A percentile compares a stretch with the other conserved stretches of the same genome.
Conservation (phyloP, 2,797 vertebrate genomes). For the Myotis vivesi region DNA sequence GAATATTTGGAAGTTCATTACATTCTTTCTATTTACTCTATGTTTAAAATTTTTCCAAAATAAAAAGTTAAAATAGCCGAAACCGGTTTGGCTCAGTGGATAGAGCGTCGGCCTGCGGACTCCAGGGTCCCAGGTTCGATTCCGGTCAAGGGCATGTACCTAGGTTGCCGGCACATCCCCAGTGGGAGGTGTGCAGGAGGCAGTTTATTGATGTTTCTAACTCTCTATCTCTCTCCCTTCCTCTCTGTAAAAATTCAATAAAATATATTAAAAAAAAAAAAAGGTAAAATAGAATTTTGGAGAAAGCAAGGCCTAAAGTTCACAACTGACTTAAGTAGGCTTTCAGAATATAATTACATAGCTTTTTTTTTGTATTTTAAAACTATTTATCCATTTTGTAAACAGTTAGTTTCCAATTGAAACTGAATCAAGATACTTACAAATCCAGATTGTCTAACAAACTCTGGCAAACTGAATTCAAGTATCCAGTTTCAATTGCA, state of each 20-base stretch:
- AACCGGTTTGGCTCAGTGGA: too few species aligned
- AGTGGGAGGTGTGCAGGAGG: too few species aligned
- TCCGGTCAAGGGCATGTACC: too few species aligned
- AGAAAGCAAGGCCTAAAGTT: neutral
- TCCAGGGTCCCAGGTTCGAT: too few species aligned
- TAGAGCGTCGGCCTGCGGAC: too few species aligned
- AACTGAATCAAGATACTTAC: slow-evolving; percentile 86
- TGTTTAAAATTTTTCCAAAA: neutral
- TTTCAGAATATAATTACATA: slow-evolving; percentile 37
- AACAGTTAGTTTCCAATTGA: slow-evolving; percentile 38
- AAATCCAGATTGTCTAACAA: slow-evolving; percentile 94
- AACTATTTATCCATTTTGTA: slow-evolving; percentile 40
- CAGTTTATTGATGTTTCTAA: too few species aligned
- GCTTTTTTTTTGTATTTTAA: neutral
- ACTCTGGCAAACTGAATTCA: slow-evolving; percentile 93
- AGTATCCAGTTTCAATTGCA: slow-evolving; percentile 95
- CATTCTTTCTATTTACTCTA: neutral
- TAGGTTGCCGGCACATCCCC: too few species aligned
- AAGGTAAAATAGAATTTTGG: slow-evolving; percentile 10
- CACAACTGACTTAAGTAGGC: neutral
- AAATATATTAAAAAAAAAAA: slow-evolving; percentile 24
- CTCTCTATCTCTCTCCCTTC: too few species aligned
- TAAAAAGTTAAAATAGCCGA: slow-evolving; percentile 22
- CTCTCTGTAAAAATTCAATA: too few species aligned
- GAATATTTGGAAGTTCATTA: neutral